Evolutionary conservation across 1,140 invertebrate genomes (phyloP).

Genomic region (Polypedilum vanderplanki): DNA sequence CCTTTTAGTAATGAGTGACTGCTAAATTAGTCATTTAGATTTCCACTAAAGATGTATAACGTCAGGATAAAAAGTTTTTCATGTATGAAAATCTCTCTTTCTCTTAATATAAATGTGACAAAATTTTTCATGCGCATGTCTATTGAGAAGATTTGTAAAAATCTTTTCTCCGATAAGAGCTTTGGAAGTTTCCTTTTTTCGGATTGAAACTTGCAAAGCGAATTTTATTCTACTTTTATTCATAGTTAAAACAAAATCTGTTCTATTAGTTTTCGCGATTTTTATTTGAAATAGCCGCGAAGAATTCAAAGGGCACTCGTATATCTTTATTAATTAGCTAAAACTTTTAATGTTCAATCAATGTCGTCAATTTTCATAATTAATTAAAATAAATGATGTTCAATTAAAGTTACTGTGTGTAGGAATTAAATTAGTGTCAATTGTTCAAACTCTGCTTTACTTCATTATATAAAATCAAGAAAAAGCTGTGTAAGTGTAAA

Average conservation of each 20-base stretch:
- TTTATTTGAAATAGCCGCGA: background rate
- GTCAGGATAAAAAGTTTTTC: too few species aligned
- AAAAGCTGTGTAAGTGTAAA: too few species aligned
- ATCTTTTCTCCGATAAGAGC: constrained; percentile 4
- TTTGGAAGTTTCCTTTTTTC: background rate
- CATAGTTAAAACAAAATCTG: background rate
- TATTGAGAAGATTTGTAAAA: background rate
- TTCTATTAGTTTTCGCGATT: background rate
- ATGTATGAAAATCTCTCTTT: too few species aligned
- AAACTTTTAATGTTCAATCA: background rate
- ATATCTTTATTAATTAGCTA: constrained; percentile 4
- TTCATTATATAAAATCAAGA: too few species aligned
- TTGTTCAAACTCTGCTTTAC: too few species aligned
- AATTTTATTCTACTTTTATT: constrained; percentile 14
- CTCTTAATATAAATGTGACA: background rate
- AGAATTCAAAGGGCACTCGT: background rate
- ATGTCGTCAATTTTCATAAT: background rate
- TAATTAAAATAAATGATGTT: background rate
- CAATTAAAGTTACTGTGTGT: constrained; percentile 18
- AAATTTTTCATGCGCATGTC: background rate
- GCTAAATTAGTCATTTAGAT: too few species aligned
- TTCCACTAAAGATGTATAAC: too few species aligned
- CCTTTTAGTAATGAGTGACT: too few species aligned
- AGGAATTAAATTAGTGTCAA: background rate
- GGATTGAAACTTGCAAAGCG: background rate